A percentile compares a stretch with the other conserved stretches of the same genome.
Evolutionary conservation across 2,113 vertebrate species (phyloP).

Genomic region (Brienomyrus brachyistius): DNA sequence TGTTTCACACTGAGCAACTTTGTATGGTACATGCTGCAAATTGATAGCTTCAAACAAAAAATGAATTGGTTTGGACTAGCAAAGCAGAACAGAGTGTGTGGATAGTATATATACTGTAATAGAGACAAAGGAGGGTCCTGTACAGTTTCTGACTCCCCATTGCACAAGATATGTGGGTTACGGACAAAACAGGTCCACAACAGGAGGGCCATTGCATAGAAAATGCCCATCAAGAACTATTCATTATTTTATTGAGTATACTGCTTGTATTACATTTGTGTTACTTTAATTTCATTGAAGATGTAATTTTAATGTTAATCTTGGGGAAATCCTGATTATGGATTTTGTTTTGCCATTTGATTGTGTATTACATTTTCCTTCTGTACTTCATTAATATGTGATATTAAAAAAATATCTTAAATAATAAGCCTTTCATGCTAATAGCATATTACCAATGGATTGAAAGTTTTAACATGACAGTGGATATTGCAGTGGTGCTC

Average conservation of each 20-base stretch:
- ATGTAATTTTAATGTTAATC: background rate
- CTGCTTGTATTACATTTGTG: background rate
- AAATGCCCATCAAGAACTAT: background rate
- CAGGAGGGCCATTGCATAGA: background rate
- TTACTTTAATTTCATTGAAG: background rate
- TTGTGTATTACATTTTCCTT: background rate
- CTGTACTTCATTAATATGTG: background rate
- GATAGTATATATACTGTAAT: background rate
- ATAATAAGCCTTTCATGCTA: background rate
- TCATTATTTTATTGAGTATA: background rate
- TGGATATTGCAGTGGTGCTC: background rate
- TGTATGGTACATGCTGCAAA: constrained; percentile 23
- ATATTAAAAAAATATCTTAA: background rate
- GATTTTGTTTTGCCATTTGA: background rate
- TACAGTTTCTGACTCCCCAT: background rate
- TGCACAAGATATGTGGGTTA: background rate
- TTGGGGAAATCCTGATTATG: background rate
- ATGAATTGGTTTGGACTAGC: background rate
- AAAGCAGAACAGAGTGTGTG: background rate
- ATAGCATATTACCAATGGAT: background rate
- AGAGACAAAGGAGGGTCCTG: background rate
- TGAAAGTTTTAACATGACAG: background rate
- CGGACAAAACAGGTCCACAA: background rate
- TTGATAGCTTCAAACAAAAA: background rate
- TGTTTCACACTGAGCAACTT: constrained; percentile 22